phyloP scores from a whole-genome alignment of 2,797 vertebrate species.

The Anguilla obscura region DNA sequence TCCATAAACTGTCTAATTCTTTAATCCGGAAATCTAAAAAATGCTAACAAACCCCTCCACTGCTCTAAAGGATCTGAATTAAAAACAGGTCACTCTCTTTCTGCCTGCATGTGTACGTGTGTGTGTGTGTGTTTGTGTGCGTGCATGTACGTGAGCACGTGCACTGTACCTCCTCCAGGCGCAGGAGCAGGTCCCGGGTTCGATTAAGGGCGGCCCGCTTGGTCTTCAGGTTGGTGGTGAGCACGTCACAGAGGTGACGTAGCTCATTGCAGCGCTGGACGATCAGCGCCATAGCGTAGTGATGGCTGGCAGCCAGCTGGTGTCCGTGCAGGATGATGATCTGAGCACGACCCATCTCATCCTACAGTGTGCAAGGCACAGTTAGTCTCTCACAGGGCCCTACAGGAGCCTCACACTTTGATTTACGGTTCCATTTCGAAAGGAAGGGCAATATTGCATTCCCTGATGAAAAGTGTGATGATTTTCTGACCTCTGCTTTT shows the following conservation, averaged over 20 bases:
- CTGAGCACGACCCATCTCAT: slow-evolving; percentile 82
- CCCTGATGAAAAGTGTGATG: background rate
- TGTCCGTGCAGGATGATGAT: slow-evolving; percentile 87
- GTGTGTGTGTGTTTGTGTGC: slow-evolving; percentile 14
- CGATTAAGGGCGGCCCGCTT: slow-evolving; percentile 76
- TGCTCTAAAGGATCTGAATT: background rate
- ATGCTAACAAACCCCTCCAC: background rate
- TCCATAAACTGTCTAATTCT: too few species aligned
- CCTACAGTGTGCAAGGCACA: slow-evolving; percentile 63
- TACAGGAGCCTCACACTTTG: background rate
- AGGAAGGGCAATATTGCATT: background rate
- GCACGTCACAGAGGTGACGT: slow-evolving; percentile 81
- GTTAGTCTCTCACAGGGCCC: background rate
- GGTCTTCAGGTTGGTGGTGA: slow-evolving; percentile 76
- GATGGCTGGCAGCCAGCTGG: slow-evolving; percentile 87
- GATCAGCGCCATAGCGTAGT: slow-evolving; percentile 92
- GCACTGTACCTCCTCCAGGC: slow-evolving; percentile 80
- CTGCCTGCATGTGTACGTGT: background rate
- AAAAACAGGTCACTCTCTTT: background rate
- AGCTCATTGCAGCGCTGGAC: slow-evolving; percentile 93
- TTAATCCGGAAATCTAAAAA: too few species aligned
- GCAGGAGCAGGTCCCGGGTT: slow-evolving; percentile 79
- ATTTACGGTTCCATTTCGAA: background rate
- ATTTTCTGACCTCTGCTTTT: slow-evolving; percentile 76
- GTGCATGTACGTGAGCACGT: background rate